These are phyloP conservation scores for Hassar affinis DNA, from an alignment of 2,113 vertebrate genomes.

Conservation along the genomic window DNA sequence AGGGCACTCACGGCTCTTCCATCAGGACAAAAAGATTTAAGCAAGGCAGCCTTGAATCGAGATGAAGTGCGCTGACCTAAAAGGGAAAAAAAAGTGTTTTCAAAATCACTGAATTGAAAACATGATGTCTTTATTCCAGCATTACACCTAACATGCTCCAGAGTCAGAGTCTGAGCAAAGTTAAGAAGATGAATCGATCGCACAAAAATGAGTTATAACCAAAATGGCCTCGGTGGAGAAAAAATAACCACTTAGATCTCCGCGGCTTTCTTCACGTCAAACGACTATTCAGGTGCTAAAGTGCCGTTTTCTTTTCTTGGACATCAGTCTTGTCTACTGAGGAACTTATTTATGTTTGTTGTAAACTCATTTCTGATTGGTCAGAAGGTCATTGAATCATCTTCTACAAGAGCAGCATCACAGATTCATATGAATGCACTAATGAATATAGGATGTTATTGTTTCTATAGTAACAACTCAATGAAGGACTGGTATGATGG, in stretches of 20 bases:
- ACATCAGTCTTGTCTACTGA: no score
- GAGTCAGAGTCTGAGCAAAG: background rate
- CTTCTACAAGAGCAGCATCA: background rate
- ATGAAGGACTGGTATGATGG: background rate
- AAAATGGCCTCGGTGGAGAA: background rate
- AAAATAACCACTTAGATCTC: background rate
- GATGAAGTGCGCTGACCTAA: background rate
- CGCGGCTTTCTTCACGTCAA: background rate
- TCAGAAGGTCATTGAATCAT: background rate
- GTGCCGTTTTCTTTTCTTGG: background rate
- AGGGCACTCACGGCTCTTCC: background rate
- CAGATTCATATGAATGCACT: background rate
- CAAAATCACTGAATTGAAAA: background rate
- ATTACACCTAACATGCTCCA: background rate
- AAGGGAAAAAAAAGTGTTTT: background rate
- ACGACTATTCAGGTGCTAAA: background rate
- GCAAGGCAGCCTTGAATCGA: background rate
- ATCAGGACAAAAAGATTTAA: conserved; percentile 13
- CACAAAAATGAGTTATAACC: background rate
- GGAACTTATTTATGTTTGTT: no score
- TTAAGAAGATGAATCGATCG: background rate
- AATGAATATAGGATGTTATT: background rate
- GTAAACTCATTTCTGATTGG: background rate
- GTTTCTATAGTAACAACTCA: background rate
- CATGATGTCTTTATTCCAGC: background rate